Percentiles rank a stretch among this genome's conserved stretches.
Evolutionary conservation across 2,113 vertebrate species (phyloP).

Genomic region (Urocolius indicus): DNA sequence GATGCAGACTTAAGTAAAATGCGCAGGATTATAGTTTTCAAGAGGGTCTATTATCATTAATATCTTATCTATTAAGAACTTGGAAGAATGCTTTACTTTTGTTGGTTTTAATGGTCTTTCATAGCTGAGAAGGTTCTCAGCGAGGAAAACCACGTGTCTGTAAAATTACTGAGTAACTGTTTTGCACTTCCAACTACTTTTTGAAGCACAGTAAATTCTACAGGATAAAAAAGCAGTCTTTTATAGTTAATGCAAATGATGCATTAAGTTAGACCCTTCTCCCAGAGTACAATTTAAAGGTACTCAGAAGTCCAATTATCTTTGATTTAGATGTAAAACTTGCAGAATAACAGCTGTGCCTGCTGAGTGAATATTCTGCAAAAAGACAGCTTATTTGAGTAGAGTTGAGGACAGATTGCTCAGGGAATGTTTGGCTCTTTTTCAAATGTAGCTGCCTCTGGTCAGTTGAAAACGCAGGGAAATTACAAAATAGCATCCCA

Average conservation of each 20-base stretch:
- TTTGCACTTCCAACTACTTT: conserved; percentile 53
- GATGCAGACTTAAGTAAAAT: conserved; percentile 27
- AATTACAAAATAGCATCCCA: neutral
- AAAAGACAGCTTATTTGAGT: conserved; percentile 54
- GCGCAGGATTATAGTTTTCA: conserved; percentile 28
- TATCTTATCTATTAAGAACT: conserved; percentile 37
- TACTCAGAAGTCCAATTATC: conserved; percentile 77
- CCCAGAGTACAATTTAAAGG: conserved; percentile 74
- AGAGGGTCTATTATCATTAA: conserved; percentile 51
- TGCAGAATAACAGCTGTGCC: conserved; percentile 70
- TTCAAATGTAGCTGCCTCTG: conserved; percentile 25
- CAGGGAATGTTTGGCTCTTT: conserved; percentile 8
- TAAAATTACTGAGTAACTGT: conserved; percentile 55
- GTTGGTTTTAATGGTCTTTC: conserved; percentile 50
- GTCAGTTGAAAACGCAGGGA: conserved; percentile 23
- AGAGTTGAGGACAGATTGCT: neutral
- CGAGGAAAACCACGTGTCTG: neutral
- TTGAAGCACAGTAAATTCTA: conserved; percentile 68
- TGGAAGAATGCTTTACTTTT: conserved; percentile 62
- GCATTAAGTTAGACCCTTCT: conserved; percentile 70
- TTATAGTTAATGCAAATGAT: conserved; percentile 73
- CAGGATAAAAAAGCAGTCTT: conserved; percentile 62
- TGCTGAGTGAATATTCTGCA: conserved; percentile 67
- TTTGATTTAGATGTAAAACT: conserved; percentile 76
- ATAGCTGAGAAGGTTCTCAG: conserved; percentile 41